These are phyloP conservation scores for Macquaria ambigua DNA, from an alignment of 2,113 vertebrate genomes.

Conservation along the genomic window DNA sequence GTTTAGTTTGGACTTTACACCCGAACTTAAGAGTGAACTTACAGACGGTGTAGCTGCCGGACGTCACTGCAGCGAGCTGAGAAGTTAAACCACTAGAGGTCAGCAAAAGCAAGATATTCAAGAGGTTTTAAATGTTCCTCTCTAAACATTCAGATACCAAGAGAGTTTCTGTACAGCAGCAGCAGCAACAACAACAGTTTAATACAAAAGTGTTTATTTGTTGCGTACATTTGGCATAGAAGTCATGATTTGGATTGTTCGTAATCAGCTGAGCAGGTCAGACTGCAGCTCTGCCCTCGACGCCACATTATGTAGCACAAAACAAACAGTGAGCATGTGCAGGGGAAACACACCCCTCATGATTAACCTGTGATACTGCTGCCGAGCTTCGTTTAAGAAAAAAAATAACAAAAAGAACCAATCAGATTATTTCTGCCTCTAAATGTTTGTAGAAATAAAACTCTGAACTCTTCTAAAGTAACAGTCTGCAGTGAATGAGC, in stretches of 20 bases:
- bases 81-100: too few species aligned
- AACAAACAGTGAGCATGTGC: not conserved
- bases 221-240: not conserved
- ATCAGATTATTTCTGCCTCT: too few species aligned
- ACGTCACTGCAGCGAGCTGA: too few species aligned
- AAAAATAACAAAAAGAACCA: not conserved
- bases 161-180: not conserved
- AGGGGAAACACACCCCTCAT: too few species aligned
- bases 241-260: not conserved
- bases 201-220: slow-evolving; percentile 46
- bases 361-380: not conserved
- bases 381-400: not conserved
- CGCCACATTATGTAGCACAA: not conserved
- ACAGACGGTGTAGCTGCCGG: too few species aligned
- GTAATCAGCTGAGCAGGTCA: not conserved
- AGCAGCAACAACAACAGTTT: not conserved
- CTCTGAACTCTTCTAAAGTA: not conserved
- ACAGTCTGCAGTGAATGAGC: too few species aligned
- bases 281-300: not conserved
- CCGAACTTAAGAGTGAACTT: too few species aligned
- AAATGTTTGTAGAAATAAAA: not conserved
- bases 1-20: too few species aligned
- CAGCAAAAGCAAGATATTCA: too few species aligned
- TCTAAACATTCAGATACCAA: not conserved
- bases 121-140: not conserved